Evolutionary conservation across 2,888 invertebrate species (phyloP), one percentile per base, ranked within the genome.

Genomic region (Melinopterus prodromus): DNA sequence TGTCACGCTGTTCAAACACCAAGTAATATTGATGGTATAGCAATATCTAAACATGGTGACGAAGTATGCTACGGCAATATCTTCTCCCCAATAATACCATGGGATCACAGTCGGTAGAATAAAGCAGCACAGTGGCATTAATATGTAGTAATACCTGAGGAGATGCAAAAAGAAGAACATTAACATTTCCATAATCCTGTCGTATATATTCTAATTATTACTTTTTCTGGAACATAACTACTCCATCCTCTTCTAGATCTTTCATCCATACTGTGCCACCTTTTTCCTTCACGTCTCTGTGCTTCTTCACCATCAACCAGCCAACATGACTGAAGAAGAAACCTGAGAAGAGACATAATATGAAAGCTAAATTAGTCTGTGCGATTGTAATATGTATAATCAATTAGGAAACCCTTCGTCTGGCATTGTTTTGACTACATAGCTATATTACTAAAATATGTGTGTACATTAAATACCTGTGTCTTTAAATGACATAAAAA

Each of bases 251-350:
- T 81, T 94, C 93, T 74, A 98, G 90, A 87, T 98, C 98, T n/a
- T 93, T 94, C 93, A 98, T 93, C 87, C 98, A 97, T 9, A 98
- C 92, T 9, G 92, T 90, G 82, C 94, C 94, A 72, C 98, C 98
- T 87, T 96, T 97, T 70, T 90, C 91, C 83, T 93, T 93, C n/a
- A 98, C 97, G 82, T 97, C 96, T 71, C 94, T 95, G 88, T 98
- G 98, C 88, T 98, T 98, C 82, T 94, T 93, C 77, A 95, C 90
- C 91, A 98, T 91, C 83, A 98, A 90, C 98, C 98, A 98, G 26
- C 98, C 98, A 87, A 98, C 95, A 89, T 98, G 98, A 0, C 97
- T 94, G 90, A 98, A 98, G 91, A 98, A 98, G 91, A 98, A 98
- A 0, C 78, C 53, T 53, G 53, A 26, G 26, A 26, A 26, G 26